A percentile compares a stretch with the other conserved stretches of the same genome.
Conservation (phyloP, 2,888 invertebrate genomes). For the Euphydryas editha region DNA sequence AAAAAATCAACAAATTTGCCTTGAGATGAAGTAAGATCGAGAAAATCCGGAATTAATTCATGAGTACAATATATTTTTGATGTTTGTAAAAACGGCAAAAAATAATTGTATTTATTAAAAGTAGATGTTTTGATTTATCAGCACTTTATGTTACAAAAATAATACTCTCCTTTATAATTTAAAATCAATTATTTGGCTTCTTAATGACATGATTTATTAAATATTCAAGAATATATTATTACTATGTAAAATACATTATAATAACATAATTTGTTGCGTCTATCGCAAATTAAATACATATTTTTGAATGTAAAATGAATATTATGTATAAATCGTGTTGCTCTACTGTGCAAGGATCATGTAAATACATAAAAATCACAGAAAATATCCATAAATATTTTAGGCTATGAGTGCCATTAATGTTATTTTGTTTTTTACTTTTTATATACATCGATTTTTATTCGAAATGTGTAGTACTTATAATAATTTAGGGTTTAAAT, state of each 20-base stretch:
- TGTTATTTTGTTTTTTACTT: slow-evolving; percentile 61
- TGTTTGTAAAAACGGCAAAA: not conserved
- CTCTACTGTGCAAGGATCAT: slow-evolving; percentile 12
- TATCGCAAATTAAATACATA: slow-evolving; percentile 28
- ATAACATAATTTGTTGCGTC: slow-evolving; percentile 41
- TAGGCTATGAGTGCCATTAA: slow-evolving; percentile 82
- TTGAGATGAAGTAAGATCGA: no score
- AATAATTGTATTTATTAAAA: not conserved
- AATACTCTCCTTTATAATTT: not conserved
- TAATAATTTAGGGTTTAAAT: slow-evolving; percentile 24
- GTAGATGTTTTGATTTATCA: not conserved
- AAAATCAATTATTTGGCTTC: not conserved
- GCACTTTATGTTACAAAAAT: not conserved
- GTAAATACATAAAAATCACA: slow-evolving; percentile 36
- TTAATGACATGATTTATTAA: slow-evolving; percentile 10
- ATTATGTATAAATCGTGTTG: not conserved
- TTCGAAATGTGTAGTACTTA: slow-evolving; percentile 45
- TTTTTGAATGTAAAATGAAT: not conserved
- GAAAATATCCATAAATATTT: slow-evolving; percentile 56
- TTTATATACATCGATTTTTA: slow-evolving; percentile 48
- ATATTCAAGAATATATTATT: slow-evolving; percentile 19
- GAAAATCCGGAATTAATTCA: no score
- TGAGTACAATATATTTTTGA: no score
- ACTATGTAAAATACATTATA: slow-evolving; percentile 28
- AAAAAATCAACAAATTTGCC: no score